Evolutionary conservation across 2,797 vertebrate species (phyloP).

Genomic region (Rhynchotus rufescens): DNA sequence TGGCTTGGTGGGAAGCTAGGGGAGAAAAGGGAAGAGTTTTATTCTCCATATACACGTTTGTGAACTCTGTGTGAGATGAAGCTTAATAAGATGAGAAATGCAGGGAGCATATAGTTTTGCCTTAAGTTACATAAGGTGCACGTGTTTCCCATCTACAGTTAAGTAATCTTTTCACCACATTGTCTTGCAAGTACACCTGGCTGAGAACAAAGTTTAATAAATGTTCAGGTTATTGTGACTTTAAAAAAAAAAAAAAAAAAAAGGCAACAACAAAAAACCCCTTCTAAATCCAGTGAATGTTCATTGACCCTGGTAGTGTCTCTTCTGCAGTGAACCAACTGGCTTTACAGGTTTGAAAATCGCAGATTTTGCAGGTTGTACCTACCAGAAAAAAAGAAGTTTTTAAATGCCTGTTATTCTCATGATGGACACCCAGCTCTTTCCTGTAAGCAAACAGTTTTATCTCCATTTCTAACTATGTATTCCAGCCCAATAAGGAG

Average conservation of each 20-base stretch:
- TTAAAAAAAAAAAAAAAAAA: neutral
- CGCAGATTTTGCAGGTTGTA: neutral
- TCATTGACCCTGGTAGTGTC: neutral
- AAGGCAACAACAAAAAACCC: no score
- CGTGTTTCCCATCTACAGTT: neutral
- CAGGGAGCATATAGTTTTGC: constrained; percentile 31
- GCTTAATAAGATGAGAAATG: neutral
- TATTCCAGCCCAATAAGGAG: neutral
- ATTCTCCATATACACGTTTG: neutral
- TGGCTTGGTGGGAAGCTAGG: neutral
- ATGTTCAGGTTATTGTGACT: no score
- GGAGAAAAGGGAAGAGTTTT: neutral
- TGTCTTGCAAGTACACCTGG: fast-evolving
- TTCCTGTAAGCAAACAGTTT: neutral
- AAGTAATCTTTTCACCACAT: neutral
- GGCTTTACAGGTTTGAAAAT: neutral
- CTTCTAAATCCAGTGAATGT: neutral
- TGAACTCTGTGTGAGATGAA: neutral
- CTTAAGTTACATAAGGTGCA: neutral
- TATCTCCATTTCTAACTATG: neutral
- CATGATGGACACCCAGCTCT: neutral
- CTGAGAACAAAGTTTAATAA: neutral
- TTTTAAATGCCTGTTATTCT: neutral
- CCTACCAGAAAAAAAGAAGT: neutral
- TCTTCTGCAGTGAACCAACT: neutral